Conservation (phyloP, 2,888 invertebrate species). For the Elegia similella region DNA sequence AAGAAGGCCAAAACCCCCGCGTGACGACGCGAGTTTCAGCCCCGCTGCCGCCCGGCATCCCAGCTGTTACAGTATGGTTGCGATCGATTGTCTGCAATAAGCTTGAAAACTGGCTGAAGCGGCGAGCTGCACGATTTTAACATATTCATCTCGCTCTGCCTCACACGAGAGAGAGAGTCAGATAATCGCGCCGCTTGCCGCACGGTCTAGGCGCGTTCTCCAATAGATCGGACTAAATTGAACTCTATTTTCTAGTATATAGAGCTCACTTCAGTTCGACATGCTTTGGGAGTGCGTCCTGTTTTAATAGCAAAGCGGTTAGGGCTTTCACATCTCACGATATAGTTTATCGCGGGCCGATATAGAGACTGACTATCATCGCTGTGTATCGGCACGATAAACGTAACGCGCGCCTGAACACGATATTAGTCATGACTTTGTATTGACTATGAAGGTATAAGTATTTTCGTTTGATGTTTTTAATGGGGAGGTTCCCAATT, state of each 20-base stretch:
- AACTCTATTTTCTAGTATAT: not conserved
- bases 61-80: slow-evolving; percentile 15
- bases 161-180: too few species aligned
- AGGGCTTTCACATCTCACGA: not conserved
- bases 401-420: not conserved
- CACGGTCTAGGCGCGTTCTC: too few species aligned
- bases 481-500: not conserved
- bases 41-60: slow-evolving; percentile 18
- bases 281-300: not conserved
- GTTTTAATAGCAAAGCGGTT: not conserved
- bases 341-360: not conserved
- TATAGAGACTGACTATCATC: not conserved
- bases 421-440: slow-evolving; percentile 6
- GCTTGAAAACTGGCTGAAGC: not conserved
- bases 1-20: slow-evolving; percentile 81
- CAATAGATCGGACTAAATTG: not conserved
- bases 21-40: slow-evolving; percentile 46
- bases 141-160: not conserved
- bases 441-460: not conserved
- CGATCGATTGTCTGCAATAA: not conserved
- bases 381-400: not conserved
- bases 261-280: not conserved
- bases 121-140: not conserved
- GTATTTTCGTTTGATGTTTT: not conserved
- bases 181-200: too few species aligned